phyloP scores from a whole-genome alignment of 2,113 vertebrate genomes.

The Microcebus ravelobensis region DNA sequence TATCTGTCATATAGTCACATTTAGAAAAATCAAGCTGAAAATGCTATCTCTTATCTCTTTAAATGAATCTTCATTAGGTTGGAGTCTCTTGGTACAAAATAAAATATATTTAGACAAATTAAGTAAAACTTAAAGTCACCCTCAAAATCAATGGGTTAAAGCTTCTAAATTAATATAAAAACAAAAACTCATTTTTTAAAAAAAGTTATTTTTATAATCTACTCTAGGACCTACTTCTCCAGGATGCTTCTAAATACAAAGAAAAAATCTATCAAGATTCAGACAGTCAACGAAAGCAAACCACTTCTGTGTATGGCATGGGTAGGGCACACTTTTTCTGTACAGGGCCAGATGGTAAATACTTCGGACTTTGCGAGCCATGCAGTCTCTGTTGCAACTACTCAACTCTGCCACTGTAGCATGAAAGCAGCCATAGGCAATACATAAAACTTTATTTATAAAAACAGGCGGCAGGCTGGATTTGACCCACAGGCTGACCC shows the following conservation, averaged over 20 bases:
- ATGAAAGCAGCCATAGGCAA: conserved; percentile 71
- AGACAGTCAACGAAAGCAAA: conserved; percentile 2
- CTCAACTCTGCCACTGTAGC: conserved; percentile 49
- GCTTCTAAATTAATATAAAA: background rate
- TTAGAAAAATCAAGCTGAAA: conserved; percentile 42
- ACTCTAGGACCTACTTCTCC: background rate
- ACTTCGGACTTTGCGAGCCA: conserved; percentile 62
- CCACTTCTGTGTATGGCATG: conserved; percentile 12
- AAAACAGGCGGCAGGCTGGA: conserved; percentile 51
- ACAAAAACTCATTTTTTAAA: background rate
- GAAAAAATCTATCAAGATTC: conserved; percentile 3
- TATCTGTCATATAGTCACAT: background rate
- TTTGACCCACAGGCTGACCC: background rate
- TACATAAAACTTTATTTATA: conserved; percentile 43
- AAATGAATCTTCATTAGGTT: conserved; percentile 47
- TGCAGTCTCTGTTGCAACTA: conserved; percentile 59
- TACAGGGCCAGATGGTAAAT: background rate
- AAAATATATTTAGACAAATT: conserved; percentile 38
- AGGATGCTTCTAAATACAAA: conserved; percentile 49
- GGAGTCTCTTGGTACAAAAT: conserved; percentile 43
- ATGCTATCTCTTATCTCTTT: background rate
- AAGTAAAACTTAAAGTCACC: conserved; percentile 38
- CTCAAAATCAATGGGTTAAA: background rate
- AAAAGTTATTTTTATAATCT: background rate
- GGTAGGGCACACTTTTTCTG: background rate